A percentile compares a stretch with the other conserved stretches of the same genome.
Evolutionary conservation across 2,113 vertebrate genomes (phyloP).

Genomic region (Tenebrosternarchus preto): DNA sequence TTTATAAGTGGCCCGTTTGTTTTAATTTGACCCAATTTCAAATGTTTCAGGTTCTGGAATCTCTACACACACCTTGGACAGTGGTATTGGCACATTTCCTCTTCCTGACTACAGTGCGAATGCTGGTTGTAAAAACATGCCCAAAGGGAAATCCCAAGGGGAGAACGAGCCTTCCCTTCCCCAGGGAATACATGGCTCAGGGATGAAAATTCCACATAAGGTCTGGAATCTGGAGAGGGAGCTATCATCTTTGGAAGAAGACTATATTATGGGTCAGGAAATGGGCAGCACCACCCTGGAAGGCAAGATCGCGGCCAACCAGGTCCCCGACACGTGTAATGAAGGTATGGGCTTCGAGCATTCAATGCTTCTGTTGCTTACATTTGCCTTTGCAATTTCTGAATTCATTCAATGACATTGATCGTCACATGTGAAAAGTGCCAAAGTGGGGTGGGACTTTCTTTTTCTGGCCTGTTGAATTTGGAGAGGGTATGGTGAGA

Average conservation of each 20-base stretch:
- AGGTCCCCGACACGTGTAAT: conserved; percentile 26
- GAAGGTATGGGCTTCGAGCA: conserved; percentile 37
- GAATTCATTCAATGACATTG: too few relatives aligned
- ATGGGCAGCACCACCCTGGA: conserved; percentile 37
- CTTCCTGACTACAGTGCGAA: conserved; percentile 87
- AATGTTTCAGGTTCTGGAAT: conserved; percentile 81
- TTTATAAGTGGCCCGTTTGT: neutral
- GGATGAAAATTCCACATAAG: conserved; percentile 81
- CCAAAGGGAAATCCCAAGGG: conserved; percentile 77
- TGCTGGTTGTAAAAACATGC: conserved; percentile 79
- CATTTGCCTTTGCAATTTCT: too few relatives aligned
- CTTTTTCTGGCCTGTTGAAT: neutral
- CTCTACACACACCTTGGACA: conserved; percentile 92
- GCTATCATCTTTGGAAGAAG: conserved; percentile 72
- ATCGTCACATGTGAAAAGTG: too few relatives aligned
- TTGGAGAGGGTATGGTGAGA: neutral
- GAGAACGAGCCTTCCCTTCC: conserved; percentile 75
- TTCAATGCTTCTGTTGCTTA: neutral
- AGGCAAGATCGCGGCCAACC: conserved; percentile 40
- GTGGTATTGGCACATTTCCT: conserved; percentile 94
- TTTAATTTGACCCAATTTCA: neutral
- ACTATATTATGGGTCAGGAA: conserved; percentile 53
- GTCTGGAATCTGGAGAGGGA: conserved; percentile 91
- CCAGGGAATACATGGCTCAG: conserved; percentile 64
- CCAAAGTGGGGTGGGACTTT: too few relatives aligned